These are phyloP conservation scores for Catharus minimus DNA, from an alignment of 2,113 vertebrate species.

Conservation along the genomic window DNA sequence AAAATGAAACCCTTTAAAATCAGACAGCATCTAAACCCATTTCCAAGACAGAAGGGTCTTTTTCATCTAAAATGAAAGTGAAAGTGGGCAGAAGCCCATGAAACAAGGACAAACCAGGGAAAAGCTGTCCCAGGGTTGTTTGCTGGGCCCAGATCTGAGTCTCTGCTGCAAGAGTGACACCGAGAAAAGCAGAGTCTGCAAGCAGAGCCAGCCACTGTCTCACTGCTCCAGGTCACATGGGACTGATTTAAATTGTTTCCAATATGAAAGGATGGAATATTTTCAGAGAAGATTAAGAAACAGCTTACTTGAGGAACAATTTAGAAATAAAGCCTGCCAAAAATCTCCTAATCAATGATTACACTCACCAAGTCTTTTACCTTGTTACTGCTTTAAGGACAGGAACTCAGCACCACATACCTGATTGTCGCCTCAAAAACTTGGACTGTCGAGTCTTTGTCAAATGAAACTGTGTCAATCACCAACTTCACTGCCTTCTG, in stretches of 20 bases:
- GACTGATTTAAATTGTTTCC: not conserved
- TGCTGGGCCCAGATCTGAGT: not conserved
- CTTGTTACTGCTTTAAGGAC: not conserved
- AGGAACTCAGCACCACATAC: conserved; percentile 56
- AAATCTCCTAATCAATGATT: not conserved
- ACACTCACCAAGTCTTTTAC: not conserved
- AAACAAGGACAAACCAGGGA: not conserved
- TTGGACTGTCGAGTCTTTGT: conserved; percentile 97
- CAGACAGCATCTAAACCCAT: not conserved
- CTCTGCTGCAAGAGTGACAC: not conserved
- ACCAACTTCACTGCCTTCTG: conserved; percentile 94
- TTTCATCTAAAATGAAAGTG: not conserved
- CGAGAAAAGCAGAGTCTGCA: not conserved
- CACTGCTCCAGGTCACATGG: not conserved
- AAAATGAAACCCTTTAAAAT: not conserved
- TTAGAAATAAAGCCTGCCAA: not conserved
- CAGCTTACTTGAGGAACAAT: not conserved
- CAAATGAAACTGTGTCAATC: conserved; percentile 95
- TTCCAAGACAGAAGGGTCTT: not conserved
- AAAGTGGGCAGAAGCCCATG: not conserved
- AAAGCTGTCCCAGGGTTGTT: not conserved
- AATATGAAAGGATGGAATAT: not conserved
- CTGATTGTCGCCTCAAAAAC: conserved; percentile 98
- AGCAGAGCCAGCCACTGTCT: not conserved
- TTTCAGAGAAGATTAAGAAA: not conserved